Percentiles rank a stretch among this genome's conserved stretches.
Conservation (phyloP, 2,888 invertebrate species). For the Lepidocyrtinus sp. region DNA sequence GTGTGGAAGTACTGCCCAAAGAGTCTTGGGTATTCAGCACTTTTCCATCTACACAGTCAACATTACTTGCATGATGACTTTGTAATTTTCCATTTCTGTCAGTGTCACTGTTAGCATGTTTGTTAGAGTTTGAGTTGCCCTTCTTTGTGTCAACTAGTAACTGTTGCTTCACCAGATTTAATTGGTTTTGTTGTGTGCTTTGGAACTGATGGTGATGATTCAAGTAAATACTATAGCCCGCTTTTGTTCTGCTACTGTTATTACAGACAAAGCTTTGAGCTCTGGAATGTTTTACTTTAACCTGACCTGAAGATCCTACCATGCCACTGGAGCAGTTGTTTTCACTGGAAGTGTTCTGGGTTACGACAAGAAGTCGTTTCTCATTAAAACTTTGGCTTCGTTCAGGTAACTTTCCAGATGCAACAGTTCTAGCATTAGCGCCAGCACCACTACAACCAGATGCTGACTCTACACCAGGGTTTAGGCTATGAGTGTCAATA, state of each 20-base stretch:
- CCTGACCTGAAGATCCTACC: conserved; percentile 26
- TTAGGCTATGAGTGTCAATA: conserved; percentile 58
- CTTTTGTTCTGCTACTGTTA: conserved; percentile 48
- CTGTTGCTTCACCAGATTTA: conserved; percentile 49
- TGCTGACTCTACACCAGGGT: conserved; percentile 39
- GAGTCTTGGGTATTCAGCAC: neutral
- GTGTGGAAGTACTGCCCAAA: neutral
- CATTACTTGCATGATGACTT: neutral
- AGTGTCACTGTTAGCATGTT: conserved; percentile 13
- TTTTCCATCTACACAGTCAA: neutral
- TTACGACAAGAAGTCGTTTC: conserved; percentile 64
- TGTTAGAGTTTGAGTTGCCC: neutral
- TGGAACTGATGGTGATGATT: conserved; percentile 57
- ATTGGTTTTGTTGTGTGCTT: conserved; percentile 51
- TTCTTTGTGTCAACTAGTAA: conserved; percentile 28
- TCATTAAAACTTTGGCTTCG: conserved; percentile 70
- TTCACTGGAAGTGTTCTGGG: conserved; percentile 60
- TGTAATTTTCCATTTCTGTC: neutral
- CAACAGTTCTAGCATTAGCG: conserved; percentile 21
- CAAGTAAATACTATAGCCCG: conserved; percentile 54
- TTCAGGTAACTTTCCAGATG: conserved; percentile 59
- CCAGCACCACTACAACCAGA: conserved; percentile 27
- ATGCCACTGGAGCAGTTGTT: conserved; percentile 27
- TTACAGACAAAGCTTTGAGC: conserved; percentile 69
- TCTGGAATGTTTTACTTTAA: conserved; percentile 67